These are phyloP conservation scores for Drosophila fulvimacula DNA, from an alignment of 2,888 invertebrate genomes.

Conservation along the genomic window DNA sequence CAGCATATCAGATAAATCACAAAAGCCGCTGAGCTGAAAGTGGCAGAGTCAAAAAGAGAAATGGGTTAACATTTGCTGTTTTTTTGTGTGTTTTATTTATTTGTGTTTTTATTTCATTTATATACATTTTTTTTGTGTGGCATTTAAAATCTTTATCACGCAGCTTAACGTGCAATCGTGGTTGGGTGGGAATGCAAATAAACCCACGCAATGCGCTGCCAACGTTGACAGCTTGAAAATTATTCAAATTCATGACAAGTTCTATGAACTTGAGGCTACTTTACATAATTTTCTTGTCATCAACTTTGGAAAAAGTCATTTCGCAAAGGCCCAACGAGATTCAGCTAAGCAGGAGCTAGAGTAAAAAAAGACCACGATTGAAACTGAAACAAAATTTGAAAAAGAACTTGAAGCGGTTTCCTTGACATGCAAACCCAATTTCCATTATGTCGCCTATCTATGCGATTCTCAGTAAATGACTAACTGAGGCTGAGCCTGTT, in stretches of 20 bases:
- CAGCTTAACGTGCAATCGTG: conserved; percentile 18
- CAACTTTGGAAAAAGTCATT: conserved; percentile 49
- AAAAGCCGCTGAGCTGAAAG: conserved; percentile 17
- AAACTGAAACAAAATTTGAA: conserved; percentile 23
- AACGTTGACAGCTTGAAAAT: conserved; percentile 51
- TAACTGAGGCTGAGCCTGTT: background rate
- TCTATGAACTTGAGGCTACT: conserved; percentile 60
- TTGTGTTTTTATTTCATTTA: background rate
- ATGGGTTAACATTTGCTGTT: conserved; percentile 27
- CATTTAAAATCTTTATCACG: conserved; percentile 43
- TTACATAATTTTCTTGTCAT: conserved; percentile 67
- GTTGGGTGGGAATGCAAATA: conserved; percentile 34
- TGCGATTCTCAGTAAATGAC: conserved; percentile 12
- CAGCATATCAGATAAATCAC: conserved; percentile 55
- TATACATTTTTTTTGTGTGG: background rate
- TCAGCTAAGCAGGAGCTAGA: background rate
- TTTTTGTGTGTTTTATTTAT: conserved; percentile 1
- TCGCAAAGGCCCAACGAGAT: conserved; percentile 11
- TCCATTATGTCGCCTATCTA: conserved; percentile 6
- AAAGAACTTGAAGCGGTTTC: conserved; percentile 12
- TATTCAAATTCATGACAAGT: conserved; percentile 70
- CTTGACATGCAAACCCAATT: conserved; percentile 43
- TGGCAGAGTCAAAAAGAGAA: conserved; percentile 22
- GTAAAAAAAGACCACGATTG: background rate
- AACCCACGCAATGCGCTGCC: conserved; percentile 15